Evolutionary conservation across 2,797 vertebrate genomes (phyloP).

Genomic region (Distichodus sexfasciatus): DNA sequence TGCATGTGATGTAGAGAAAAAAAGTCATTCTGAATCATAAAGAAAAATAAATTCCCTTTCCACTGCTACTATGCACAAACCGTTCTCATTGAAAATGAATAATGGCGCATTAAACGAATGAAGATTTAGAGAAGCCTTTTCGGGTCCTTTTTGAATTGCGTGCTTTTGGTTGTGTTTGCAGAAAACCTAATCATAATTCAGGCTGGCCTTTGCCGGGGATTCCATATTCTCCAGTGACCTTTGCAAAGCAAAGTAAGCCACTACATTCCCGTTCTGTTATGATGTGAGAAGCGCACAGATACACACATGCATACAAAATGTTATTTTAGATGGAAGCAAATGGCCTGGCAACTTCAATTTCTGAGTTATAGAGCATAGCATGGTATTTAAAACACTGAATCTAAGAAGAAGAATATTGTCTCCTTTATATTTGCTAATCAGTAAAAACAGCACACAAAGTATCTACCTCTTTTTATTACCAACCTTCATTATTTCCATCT

Average conservation of each 20-base stretch:
- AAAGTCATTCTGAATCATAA: background rate
- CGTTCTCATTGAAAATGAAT: conserved; percentile 12
- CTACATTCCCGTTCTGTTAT: background rate
- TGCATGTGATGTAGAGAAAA: background rate
- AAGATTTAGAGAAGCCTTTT: background rate
- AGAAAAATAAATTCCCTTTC: conserved; percentile 26
- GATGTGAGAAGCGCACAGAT: background rate
- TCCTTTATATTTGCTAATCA: conserved; percentile 14
- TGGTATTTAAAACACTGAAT: background rate
- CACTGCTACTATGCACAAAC: background rate
- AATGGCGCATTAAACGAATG: background rate
- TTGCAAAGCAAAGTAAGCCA: background rate
- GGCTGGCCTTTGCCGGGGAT: background rate
- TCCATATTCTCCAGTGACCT: background rate
- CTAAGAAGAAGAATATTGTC: conserved; percentile 28
- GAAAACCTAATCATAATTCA: background rate
- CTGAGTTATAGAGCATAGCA: background rate
- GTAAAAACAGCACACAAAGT: conserved; percentile 25
- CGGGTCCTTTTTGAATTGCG: background rate
- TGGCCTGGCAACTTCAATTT: background rate
- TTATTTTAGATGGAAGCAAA: background rate
- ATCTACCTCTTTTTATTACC: background rate
- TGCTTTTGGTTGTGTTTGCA: background rate
- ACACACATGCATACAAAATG: background rate
- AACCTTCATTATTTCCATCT: background rate